phyloP scores from a whole-genome alignment of 2,888 invertebrate genomes.

The Drosophila heteroneura region DNA sequence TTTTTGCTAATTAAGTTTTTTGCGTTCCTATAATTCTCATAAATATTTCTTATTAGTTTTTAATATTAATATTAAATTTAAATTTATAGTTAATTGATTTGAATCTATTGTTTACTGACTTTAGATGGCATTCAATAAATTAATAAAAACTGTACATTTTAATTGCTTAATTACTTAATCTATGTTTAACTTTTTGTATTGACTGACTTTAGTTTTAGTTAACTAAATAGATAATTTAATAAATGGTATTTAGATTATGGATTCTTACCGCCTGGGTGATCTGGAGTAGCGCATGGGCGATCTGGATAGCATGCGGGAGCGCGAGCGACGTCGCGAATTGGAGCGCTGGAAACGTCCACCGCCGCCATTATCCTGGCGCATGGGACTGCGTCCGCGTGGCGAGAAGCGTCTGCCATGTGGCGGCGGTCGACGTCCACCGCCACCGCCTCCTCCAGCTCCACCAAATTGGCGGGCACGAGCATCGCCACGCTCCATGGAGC shows the following conservation, averaged over 20 bases:
- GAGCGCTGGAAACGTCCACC: conserved; percentile 81
- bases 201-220: not conserved
- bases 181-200: not conserved
- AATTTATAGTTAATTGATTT: not conserved
- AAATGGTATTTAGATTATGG: not conserved
- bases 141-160: not conserved
- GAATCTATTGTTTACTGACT: not conserved
- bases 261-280: conserved; percentile 83
- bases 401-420: conserved; percentile 73
- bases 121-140: not conserved
- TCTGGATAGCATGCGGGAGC: conserved; percentile 83
- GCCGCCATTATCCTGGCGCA: conserved; percentile 72
- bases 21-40: not conserved
- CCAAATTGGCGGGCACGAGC: conserved; percentile 76
- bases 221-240: not conserved
- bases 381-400: conserved; percentile 74
- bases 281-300: conserved; percentile 84
- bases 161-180: not conserved
- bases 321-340: conserved; percentile 83
- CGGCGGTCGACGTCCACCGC: conserved; percentile 74
- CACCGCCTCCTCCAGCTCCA: conserved; percentile 72
- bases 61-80: not conserved
- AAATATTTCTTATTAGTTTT: not conserved
- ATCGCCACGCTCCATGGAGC: conserved; percentile 83
- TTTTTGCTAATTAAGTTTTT: not conserved